A percentile compares a stretch with the other conserved stretches of the same genome.
Evolutionary conservation across 2,797 vertebrate genomes (phyloP).

Genomic region (Halcyon smyrnensis): DNA sequence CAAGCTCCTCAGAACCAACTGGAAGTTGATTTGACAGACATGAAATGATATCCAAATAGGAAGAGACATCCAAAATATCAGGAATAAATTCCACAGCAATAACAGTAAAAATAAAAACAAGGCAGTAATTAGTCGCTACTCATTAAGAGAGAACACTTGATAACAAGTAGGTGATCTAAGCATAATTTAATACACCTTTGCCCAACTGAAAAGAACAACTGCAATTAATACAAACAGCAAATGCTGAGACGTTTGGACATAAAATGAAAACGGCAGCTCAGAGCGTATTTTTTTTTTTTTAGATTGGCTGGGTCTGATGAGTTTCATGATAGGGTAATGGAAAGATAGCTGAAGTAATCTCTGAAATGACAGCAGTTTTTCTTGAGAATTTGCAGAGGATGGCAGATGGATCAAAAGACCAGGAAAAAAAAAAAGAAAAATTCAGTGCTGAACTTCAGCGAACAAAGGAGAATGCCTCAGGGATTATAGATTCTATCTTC

Average conservation of each 20-base stretch:
- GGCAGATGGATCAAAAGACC: neutral
- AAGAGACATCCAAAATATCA: neutral
- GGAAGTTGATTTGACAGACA: neutral
- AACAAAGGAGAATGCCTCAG: neutral
- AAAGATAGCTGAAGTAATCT: neutral
- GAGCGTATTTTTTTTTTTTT: neutral
- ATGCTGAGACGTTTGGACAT: neutral
- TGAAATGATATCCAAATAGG: neutral
- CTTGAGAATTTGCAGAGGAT: neutral
- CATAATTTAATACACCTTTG: neutral
- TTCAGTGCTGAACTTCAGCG: neutral
- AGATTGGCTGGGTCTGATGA: neutral
- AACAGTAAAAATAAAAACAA: neutral
- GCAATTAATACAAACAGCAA: neutral
- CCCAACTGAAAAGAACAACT: neutral
- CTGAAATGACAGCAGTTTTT: neutral
- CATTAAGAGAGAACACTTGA: neutral
- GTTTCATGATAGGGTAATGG: neutral
- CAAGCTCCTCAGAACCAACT: neutral
- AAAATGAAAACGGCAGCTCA: neutral
- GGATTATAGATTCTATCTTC: neutral
- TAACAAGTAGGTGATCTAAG: neutral
- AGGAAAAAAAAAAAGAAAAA: neutral
- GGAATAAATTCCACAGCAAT: neutral
- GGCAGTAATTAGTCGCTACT: neutral